Conservation (phyloP, 2,888 invertebrate genomes). For the Sacculina carcini region DNA sequence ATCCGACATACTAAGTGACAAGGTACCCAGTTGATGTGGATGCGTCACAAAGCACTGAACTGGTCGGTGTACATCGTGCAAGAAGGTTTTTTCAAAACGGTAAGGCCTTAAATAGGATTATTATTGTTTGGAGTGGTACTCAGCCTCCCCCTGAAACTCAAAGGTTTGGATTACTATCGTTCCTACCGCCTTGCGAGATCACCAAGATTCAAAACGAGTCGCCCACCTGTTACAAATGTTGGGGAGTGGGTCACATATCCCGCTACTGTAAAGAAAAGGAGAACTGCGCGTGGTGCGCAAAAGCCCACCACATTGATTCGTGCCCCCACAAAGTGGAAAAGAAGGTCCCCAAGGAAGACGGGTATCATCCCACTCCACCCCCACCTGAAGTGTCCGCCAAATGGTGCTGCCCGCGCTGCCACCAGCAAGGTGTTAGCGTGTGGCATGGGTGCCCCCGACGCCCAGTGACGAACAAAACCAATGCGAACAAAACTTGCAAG, state of each 20-base stretch:
- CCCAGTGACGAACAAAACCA: neutral
- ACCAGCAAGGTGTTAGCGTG: too few relatives aligned
- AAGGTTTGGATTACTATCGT: neutral
- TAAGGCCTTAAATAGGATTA: neutral
- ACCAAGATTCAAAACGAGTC: neutral
- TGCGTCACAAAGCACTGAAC: neutral
- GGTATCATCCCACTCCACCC: neutral
- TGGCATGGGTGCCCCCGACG: too few relatives aligned
- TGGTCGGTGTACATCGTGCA: neutral
- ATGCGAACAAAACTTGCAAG: too few relatives aligned
- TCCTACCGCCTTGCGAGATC: neutral
- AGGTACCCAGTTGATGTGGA: constrained; percentile 1
- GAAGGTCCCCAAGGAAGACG: too few relatives aligned
- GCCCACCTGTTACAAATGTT: neutral
- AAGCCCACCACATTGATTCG: neutral
- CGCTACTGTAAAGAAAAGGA: constrained; percentile 1
- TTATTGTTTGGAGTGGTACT: neutral
- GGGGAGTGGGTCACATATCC: constrained; percentile 1
- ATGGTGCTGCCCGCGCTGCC: constrained; percentile 5
- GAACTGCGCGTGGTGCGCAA: constrained; percentile 6
- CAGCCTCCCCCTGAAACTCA: neutral
- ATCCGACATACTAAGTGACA: constrained; percentile 3
- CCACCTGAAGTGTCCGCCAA: neutral
- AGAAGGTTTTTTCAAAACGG: constrained; percentile 1
- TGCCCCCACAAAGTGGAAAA: neutral